phyloP scores from a whole-genome alignment of 2,113 vertebrate genomes.

The Mus spicilegus region DNA sequence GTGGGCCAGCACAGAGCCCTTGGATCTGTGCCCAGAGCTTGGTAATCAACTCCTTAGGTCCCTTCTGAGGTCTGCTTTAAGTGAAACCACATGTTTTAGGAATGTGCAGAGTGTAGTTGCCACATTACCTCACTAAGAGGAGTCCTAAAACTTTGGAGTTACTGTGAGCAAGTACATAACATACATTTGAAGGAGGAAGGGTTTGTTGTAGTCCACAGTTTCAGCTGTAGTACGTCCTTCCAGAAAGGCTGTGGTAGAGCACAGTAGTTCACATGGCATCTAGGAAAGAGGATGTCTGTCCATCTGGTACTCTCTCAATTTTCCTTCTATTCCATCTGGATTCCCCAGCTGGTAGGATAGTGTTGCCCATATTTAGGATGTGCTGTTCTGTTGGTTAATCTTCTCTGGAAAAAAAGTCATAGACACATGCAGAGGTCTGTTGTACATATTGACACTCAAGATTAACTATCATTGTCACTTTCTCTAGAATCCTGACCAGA shows the following conservation, averaged over 20 bases:
- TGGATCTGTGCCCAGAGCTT: not conserved
- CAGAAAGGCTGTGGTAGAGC: not conserved
- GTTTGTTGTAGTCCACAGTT: not conserved
- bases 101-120: not conserved
- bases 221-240: not conserved
- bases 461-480: not conserved
- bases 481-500: conserved; percentile 41
- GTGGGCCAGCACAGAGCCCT: not conserved
- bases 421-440: not conserved
- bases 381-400: not conserved
- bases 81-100: conserved; percentile 30
- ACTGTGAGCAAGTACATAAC: not conserved
- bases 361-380: not conserved
- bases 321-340: not conserved
- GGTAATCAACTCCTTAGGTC: not conserved
- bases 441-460: not conserved
- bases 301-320: not conserved
- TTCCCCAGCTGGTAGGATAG: not conserved
- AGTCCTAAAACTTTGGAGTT: not conserved
- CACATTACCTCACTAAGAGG: conserved; percentile 28
- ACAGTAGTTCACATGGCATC: not conserved
- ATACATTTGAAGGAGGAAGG: not conserved
- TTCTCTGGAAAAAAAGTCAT: not conserved
- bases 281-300: not conserved
- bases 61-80: conserved; percentile 39